Conservation (phyloP, 2,888 invertebrate genomes). For the Nasonia oneida region DNA sequence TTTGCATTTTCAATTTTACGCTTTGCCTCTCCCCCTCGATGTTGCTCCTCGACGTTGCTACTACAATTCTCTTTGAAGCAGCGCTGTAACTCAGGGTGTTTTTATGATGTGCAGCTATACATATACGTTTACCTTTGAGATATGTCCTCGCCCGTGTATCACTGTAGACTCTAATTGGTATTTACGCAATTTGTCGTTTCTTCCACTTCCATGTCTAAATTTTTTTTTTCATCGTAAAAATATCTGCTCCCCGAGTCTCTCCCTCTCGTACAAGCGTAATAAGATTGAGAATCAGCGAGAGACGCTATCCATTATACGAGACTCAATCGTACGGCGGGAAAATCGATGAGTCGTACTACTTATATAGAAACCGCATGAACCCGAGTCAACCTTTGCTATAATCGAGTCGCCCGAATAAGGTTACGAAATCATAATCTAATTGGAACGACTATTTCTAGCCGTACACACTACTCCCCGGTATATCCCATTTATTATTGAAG, state of each 20-base stretch:
- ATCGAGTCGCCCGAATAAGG: background rate
- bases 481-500: background rate
- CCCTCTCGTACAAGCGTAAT: background rate
- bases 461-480: background rate
- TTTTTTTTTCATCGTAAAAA: too few relatives aligned
- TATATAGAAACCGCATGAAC: background rate
- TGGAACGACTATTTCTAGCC: background rate
- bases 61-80: background rate
- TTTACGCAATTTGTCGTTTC: background rate
- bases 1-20: background rate
- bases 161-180: background rate
- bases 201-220: background rate
- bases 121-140: background rate
- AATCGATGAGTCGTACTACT: conserved; percentile 19
- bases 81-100: background rate
- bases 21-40: background rate
- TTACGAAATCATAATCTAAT: background rate
- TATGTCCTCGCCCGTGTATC: too few relatives aligned
- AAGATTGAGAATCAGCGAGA: background rate
- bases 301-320: background rate
- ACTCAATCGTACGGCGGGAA: background rate
- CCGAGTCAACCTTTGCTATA: background rate
- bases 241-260: too few relatives aligned
- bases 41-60: background rate
- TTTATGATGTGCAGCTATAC: background rate